Evolutionary conservation across 2,888 invertebrate species (phyloP), one percentile per base, ranked within the genome.

Genomic region (Ectropis crepuscularia): DNA sequence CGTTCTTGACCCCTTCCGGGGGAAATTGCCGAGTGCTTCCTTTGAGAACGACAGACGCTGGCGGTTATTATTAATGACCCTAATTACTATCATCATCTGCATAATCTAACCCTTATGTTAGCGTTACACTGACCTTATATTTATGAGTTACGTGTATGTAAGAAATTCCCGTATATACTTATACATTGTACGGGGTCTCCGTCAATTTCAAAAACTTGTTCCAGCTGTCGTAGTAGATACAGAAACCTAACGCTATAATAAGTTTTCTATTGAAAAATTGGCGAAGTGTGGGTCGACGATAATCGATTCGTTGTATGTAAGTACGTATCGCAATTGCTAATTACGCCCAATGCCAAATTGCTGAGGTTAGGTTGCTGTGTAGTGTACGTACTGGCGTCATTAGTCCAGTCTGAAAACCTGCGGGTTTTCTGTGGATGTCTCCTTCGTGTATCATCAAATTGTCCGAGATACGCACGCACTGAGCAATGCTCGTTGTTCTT

Each of bases 1-100:
- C 49, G 55, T 58, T 67, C 72, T 72, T 70, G 73, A 74, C 74
- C 73, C 48, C 71, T 60, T 73, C 74, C 67, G 70, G 36, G 42
- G 62, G 70, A 70, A 70, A 71, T 71, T 71, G 61, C 60, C 61
- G 57, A 72, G 67, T 66, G 69, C 68, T 70, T 70, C 72, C 68
- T 65, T 53, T 69, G 63, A 60, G 54, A 67, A 68, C 57, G 64
- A 63, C 63, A 55, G 16, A 28, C 16, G 16, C 16, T 28, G 16
- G 1, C 16, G 16, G 16, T 4, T 28, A 28, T 28, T 28, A 28
- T 28, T 28, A 28, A 28, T 28, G 2, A 28, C 16, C 16, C 16
- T 28, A 28, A 28, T 28, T 1, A 28, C 16, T 28, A 4, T 4
- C 16, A 28, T 28, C n/a, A n/a, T n/a, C n/a, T n/a, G n/a, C n/a